Evolutionary conservation across 2,113 vertebrate species (phyloP), one percentile per base, ranked within the genome.

Genomic region (Myiozetetes cayanensis): DNA sequence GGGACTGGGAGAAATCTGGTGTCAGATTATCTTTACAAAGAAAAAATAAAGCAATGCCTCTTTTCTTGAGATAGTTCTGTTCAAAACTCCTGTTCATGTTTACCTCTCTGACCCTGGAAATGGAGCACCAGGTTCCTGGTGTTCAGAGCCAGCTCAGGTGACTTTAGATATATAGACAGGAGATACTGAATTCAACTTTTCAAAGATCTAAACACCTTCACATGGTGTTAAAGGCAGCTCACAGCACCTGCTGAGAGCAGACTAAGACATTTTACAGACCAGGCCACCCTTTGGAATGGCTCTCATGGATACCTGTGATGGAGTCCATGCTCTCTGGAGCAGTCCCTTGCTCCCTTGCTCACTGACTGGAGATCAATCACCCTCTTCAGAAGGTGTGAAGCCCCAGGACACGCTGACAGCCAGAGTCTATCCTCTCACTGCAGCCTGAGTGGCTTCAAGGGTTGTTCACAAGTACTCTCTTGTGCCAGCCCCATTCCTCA

Each of bases 401-500:
- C 22, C 25, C 15, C 63, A 84, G 59, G 39, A 73, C 63, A 47
- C 0, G 0, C 37, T 66, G 58, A 10, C 20, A 50, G 65, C 31
- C 74, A 67, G 33, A 17, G 22, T 72, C 47, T 33, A 63, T 52
- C 24, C 13, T 66, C 27, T 72, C 30, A 14, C 61, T 55, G 41
- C 63, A 92, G 24, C 58, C 33, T 33, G 22, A 73, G 65, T 16
- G 4, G 22, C 30, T 67, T 72, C 59, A 47, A 24, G 39, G 21
- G 27, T 12, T 77, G 43, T n/a, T 86, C 67, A 62, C n/a, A 47
- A 16, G 7, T n/a, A 43, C 0, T 0, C 0, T 47, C 25, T 39
- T 70, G 35, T 41, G 31, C 28, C 78, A 46, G 14, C 28, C 23
- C 61, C 1, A 0, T 28, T 35, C n/a, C 18, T 67, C 0, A 1